phyloP scores from a whole-genome alignment of 1,140 invertebrate genomes.

The Drosophila funebris region DNA sequence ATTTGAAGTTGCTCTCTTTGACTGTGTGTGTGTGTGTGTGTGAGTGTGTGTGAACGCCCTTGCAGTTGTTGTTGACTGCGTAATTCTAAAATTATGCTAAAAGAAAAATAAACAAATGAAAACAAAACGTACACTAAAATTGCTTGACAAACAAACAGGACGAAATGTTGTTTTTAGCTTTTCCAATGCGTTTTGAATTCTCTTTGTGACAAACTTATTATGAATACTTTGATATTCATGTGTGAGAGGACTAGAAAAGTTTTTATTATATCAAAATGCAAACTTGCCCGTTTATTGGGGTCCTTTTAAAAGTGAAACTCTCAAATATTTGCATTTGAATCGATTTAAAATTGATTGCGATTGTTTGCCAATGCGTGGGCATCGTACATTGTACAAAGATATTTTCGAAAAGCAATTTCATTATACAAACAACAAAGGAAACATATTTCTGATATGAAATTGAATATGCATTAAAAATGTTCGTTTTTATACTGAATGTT shows the following conservation, averaged over 20 bases:
- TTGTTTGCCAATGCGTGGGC: constrained; percentile 1
- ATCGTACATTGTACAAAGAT: background rate
- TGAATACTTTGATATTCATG: constrained; percentile 1
- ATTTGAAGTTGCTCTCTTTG: constrained; percentile 68
- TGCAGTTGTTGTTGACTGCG: constrained; percentile 50
- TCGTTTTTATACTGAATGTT: background rate
- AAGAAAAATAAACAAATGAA: constrained; percentile 13
- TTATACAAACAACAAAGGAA: constrained; percentile 2
- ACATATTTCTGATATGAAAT: background rate
- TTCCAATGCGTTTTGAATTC: constrained; percentile 45
- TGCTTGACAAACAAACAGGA: constrained; percentile 66
- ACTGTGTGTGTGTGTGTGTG: constrained; percentile 22
- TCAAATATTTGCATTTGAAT: constrained; percentile 39
- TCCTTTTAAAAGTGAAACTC: constrained; percentile 27
- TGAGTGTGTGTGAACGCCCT: constrained; percentile 47
- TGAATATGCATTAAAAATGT: background rate
- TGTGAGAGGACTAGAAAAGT: constrained; percentile 23
- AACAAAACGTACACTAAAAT: constrained; percentile 45
- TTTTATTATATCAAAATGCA: constrained; percentile 43
- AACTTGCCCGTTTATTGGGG: constrained; percentile 12
- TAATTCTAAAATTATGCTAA: constrained; percentile 33
- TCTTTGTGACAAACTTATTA: constrained; percentile 44
- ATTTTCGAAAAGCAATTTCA: background rate
- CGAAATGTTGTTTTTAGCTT: constrained; percentile 16
- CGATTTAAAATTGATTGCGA: constrained; percentile 25